Evolutionary conservation across 2,797 vertebrate genomes (phyloP).

Genomic region (Coregonus sp.): DNA sequence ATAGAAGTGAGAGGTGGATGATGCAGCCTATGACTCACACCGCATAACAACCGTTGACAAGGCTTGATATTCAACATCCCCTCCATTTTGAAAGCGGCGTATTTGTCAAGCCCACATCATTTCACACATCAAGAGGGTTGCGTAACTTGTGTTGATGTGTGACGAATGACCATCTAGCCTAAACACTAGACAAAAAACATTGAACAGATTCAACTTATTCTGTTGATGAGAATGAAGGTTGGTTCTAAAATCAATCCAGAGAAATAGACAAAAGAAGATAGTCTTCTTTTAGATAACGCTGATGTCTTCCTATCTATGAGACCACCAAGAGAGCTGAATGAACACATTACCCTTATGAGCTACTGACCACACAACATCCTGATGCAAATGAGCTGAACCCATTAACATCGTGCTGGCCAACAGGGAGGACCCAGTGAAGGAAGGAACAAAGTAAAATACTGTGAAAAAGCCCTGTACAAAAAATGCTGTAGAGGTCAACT

Average conservation of each 20-base stretch:
- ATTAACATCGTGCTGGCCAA: constrained; percentile 3
- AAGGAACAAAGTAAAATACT: neutral
- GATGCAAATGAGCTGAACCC: constrained; percentile 15
- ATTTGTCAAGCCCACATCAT: neutral
- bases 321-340: constrained; percentile 10
- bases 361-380: constrained; percentile 12
- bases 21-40: constrained; percentile 33
- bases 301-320: neutral
- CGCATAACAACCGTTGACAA: constrained; percentile 35
- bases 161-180: neutral
- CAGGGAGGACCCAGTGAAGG: neutral
- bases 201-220: neutral
- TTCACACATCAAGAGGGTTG: neutral
- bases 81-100: neutral
- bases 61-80: neutral
- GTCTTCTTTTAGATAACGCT: neutral
- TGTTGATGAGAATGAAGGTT: neutral
- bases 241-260: neutral
- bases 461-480: neutral
- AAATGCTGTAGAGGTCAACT: neutral
- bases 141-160: neutral
- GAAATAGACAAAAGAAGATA: neutral
- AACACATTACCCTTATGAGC: constrained; percentile 9
- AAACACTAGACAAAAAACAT: neutral
- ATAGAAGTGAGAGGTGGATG: neutral